Conservation (phyloP, 2,888 invertebrate species). For the Sphecodes monilicornis region DNA sequence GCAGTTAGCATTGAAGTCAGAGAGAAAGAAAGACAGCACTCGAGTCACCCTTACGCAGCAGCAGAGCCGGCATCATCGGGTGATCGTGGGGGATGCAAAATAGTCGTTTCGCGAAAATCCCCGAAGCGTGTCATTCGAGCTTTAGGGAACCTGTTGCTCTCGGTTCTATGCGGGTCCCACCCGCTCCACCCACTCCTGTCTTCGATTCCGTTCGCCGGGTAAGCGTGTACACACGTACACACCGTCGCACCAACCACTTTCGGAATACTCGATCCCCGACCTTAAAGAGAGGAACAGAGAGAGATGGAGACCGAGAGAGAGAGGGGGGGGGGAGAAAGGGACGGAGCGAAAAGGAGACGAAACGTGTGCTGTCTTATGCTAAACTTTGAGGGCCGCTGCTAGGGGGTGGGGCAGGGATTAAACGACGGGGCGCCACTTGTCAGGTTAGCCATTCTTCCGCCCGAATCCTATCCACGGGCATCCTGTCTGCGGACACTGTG, state of each 20-base stretch:
- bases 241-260: slow-evolving; percentile 61
- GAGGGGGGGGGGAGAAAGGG: slow-evolving; percentile 35
- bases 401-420: slow-evolving; percentile 67
- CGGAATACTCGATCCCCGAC: slow-evolving; percentile 69
- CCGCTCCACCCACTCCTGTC: slow-evolving; percentile 40
- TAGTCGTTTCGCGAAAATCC: slow-evolving; percentile 77
- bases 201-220: slow-evolving; percentile 49
- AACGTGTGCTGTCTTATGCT: slow-evolving; percentile 76
- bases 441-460: slow-evolving; percentile 66
- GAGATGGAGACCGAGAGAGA: slow-evolving; percentile 20
- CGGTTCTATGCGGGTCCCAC: slow-evolving; percentile 68
- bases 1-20: neutral
- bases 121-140: slow-evolving; percentile 79
- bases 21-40: neutral
- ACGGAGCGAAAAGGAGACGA: slow-evolving; percentile 32
- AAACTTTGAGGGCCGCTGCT: slow-evolving; percentile 74
- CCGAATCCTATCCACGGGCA: slow-evolving; percentile 32
- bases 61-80: slow-evolving; percentile 7
- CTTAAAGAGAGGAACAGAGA: slow-evolving; percentile 37
- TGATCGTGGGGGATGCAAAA: slow-evolving; percentile 54
- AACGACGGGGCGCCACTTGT: slow-evolving; percentile 81
- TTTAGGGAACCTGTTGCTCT: slow-evolving; percentile 82
- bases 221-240: slow-evolving; percentile 62
- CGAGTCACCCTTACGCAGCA: neutral
- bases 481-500: neutral